A percentile compares a stretch with the other conserved stretches of the same genome.
These are phyloP conservation scores for Progne subis DNA, from an alignment of 2,113 vertebrate species.

Conservation along the genomic window DNA sequence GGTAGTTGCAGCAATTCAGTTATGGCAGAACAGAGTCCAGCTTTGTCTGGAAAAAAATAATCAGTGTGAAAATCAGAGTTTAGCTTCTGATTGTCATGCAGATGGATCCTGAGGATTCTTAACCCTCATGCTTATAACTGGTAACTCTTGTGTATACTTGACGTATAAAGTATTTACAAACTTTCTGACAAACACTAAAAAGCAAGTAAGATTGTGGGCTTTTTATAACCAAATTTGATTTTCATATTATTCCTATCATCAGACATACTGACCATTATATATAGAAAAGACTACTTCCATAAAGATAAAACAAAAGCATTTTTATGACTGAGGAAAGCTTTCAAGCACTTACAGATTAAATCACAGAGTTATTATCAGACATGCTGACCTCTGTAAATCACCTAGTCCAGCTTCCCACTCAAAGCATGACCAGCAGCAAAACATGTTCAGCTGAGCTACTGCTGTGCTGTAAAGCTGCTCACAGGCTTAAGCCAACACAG, in stretches of 20 bases:
- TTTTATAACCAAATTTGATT: not conserved
- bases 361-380: not conserved
- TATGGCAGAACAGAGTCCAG: not conserved
- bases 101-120: not conserved
- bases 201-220: fast-evolving
- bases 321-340: not conserved
- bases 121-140: not conserved
- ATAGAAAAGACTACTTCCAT: not conserved
- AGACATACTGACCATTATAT: not conserved
- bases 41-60: not conserved
- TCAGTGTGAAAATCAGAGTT: not conserved
- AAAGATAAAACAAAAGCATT: not conserved
- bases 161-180: not conserved
- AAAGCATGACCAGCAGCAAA: not conserved
- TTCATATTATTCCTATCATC: not conserved
- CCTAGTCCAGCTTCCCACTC: not conserved
- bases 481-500: not conserved
- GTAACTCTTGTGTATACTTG: not conserved
- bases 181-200: not conserved
- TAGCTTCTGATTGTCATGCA: not conserved
- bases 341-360: not conserved
- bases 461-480: not conserved
- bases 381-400: not conserved
- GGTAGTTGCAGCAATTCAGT: not conserved
- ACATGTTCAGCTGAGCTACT: not conserved